Base-by-base conservation (phyloP, 2,888 invertebrate species). In the Ypsolopha scabrella region DNA sequence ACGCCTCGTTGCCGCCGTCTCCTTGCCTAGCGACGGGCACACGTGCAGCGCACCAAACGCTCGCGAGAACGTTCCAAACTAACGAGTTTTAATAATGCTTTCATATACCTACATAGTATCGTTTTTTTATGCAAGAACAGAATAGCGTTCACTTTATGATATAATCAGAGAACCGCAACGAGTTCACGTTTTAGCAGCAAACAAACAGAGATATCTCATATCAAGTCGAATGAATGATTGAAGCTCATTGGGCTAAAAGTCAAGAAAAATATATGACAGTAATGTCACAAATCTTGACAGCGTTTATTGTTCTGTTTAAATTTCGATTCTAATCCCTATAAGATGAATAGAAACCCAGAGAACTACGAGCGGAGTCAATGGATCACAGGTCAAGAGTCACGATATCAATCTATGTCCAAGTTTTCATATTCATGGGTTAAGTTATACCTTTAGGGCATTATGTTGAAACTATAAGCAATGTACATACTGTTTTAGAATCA, bases 21-120 rank as follows among this genome's bases (percentile, higher is more conserved):
- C 67, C 61, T 65, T 69, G 75, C 73, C 69, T 66, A 65, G 63
- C 70, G 69, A 64, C 68, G 66, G 66, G 67, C 75, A 74, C 80
- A 78, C 77, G 80, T 79, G 79, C 74, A 68, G 58, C 67, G 62
- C 62, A 58, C 64, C 43, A 45, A 45, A 34, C 62, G 63, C 62
- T 63, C 62, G 60, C 62, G 63, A 69, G 65, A 70, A 67, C 66
- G 63, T 67, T 70, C 67, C 47, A 47, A 47, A 64, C 68, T 63
- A 68, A 68, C 70, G 62, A 70, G 61, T 68, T 68, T 63, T 67
- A 68, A 68, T 67, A 71, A 68, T 57, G 64, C 65, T 69, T 70
- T 68, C 67, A 66, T 67, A n/a, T 65, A 65, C n/a, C n/a, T 61
- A 59, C 24, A 24, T 4, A 24, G 54, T 59, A 60, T 60, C 37